Conservation (phyloP, 1,140 invertebrate genomes). For the Wiebesia pumilae region DNA sequence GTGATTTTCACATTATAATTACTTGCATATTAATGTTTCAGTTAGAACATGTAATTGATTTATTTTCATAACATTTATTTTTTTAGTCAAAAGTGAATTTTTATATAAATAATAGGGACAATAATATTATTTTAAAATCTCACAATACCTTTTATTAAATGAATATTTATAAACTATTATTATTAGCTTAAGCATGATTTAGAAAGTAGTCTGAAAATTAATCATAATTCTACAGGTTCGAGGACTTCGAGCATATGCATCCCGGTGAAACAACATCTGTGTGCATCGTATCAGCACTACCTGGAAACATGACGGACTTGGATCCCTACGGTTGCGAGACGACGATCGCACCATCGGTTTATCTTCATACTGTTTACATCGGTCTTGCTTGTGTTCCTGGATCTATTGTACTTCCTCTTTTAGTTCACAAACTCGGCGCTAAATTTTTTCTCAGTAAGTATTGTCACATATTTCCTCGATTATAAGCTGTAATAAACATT, state of each 20-base stretch:
- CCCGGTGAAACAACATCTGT: constrained; percentile 80
- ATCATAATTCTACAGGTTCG: constrained; percentile 75
- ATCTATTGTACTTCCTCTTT: constrained; percentile 82
- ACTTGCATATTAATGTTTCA: too few species aligned
- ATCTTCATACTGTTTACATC: constrained; percentile 82
- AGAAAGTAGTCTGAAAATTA: not conserved
- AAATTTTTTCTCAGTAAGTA: constrained; percentile 84
- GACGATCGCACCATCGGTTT: constrained; percentile 79
- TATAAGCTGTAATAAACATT: not conserved
- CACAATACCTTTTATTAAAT: too few species aligned
- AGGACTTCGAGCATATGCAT: constrained; percentile 80
- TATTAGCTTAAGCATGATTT: not conserved
- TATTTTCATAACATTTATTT: too few species aligned
- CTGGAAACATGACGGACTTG: constrained; percentile 62
- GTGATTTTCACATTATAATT: too few species aligned
- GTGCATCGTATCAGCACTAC: constrained; percentile 81
- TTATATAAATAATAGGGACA: too few species aligned
- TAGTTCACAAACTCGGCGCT: constrained; percentile 82
- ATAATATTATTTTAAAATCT: too few species aligned
- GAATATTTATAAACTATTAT: too few species aligned
- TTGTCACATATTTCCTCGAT: not conserved
- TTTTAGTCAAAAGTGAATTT: too few species aligned
- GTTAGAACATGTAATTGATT: too few species aligned
- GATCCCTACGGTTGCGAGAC: constrained; percentile 65
- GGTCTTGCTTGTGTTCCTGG: constrained; percentile 84